Percentiles rank a stretch among this genome's conserved stretches.
Conservation (phyloP, 2,888 invertebrate species). For the Clusia tigrina region DNA sequence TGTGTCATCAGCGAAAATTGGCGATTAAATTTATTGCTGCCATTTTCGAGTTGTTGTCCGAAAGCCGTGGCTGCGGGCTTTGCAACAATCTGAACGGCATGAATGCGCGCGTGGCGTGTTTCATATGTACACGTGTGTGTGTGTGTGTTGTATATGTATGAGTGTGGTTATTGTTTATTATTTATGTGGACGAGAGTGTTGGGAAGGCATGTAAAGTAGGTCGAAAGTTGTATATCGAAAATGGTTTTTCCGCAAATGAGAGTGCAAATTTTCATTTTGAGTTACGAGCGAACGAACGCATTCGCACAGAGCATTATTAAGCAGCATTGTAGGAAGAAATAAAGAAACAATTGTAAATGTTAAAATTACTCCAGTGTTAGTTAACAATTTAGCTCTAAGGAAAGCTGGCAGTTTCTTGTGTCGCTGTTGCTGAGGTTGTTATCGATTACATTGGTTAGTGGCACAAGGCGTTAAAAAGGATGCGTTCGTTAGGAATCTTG, state of each 20-base stretch:
- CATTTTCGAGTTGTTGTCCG: conserved; percentile 70
- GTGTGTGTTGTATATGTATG: conserved; percentile 16
- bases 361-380: conserved; percentile 6
- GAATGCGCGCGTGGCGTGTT: too few species aligned
- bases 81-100: conserved; percentile 14
- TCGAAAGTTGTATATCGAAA: not conserved
- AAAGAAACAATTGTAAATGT: conserved; percentile 18
- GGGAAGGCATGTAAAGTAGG: not conserved
- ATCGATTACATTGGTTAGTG: too few species aligned
- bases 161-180: conserved; percentile 25
- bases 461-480: too few species aligned
- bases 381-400: conserved; percentile 13
- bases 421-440: too few species aligned
- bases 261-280: conserved; percentile 16
- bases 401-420: too few species aligned
- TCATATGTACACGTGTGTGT: conserved; percentile 19
- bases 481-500: too few species aligned
- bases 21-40: conserved; percentile 71
- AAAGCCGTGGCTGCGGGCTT: conserved; percentile 71
- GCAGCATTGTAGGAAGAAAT: conserved; percentile 40
- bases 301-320: too few species aligned
- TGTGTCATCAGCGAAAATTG: conserved; percentile 73
- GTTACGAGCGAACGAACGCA: conserved; percentile 17
- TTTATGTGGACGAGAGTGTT: conserved; percentile 1
- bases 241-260: not conserved